Base-by-base conservation (phyloP, 2,888 invertebrate genomes). In the Parnassius orleans region DNA sequence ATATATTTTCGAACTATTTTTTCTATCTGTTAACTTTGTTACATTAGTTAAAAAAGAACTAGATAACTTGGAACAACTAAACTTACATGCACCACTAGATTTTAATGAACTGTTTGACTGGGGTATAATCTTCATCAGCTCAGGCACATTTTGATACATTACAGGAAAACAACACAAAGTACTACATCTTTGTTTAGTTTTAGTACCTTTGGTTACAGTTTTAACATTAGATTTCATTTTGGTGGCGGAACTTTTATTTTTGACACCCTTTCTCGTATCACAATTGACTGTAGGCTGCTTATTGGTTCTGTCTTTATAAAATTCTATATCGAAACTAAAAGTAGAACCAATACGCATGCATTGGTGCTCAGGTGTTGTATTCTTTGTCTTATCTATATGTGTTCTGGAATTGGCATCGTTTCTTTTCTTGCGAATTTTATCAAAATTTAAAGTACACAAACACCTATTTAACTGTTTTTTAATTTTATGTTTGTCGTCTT, bases 271-370 rank as follows among this genome's bases (percentile, higher is more conserved):
- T 41, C 53, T 53, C 15, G 47, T 58, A n/a, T 42, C 41, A 15
- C 50, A 11, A 55, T 58, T 58, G 7, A 14, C 55, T 46, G 5
- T 5, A 1, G 59, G 63, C 47, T 52, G 46, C 15, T 51, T 56
- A 14, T 56, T 51, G 43, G 55, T 42, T 53, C 42, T 57, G 46
- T 64, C 64, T 68, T 72, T 72, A 61, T 58, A 70, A 69, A 74
- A 72, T 19, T 73, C 69, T 57, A 73, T 60, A 33, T 67, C 61
- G 61, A 73, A 71, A 50, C 64, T 70, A 63, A 72, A 70, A 63
- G 52, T 70, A 10, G 73, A 73, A 48, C 71, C 68, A 41, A 72
- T 59, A 41, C 69, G 65, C 44, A 73, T 68, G 15, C 63, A 66
- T 67, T 68, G 69, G 19, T 63, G 51, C 41, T 57, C 33, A 2